Percentiles rank a stretch among this genome's conserved stretches.
phyloP scores from a whole-genome alignment of 2,113 vertebrate species.

The Phalacrocorax aristotelis region DNA sequence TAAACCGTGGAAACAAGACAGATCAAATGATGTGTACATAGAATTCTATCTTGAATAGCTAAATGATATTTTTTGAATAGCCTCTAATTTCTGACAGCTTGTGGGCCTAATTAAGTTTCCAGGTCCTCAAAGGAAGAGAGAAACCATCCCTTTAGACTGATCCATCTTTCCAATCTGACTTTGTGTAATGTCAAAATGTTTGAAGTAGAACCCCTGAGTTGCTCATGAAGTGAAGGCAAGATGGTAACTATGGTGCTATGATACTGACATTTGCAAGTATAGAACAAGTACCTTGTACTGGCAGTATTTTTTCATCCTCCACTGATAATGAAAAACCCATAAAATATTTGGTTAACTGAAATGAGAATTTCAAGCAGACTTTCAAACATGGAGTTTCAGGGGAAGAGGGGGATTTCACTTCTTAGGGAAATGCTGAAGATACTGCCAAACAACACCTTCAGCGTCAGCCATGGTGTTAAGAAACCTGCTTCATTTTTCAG shows the following conservation, averaged over 20 bases:
- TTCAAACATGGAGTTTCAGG: not conserved
- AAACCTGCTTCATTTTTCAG: not conserved
- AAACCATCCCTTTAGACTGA: not conserved
- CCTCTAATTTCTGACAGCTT: not conserved
- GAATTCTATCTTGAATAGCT: not conserved
- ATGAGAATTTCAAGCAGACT: not conserved
- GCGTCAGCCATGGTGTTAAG: not conserved
- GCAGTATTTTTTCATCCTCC: not conserved
- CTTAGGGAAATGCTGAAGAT: not conserved
- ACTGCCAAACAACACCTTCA: not conserved
- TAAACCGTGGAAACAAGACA: not conserved
- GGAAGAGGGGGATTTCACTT: not conserved
- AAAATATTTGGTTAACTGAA: slow-evolving; percentile 19
- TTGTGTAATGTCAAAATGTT: not conserved
- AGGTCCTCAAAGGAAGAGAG: not conserved
- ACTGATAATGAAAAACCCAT: not conserved
- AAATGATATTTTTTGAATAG: not conserved
- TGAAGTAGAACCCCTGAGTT: not conserved
- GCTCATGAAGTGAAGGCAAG: not conserved
- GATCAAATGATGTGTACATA: not conserved
- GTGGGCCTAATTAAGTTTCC: not conserved
- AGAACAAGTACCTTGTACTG: not conserved
- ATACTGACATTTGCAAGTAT: not conserved
- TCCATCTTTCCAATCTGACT: not conserved
- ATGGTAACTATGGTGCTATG: not conserved